These are phyloP conservation scores for Lasiurus borealis DNA, from an alignment of 2,113 vertebrate species.

Conservation along the genomic window DNA sequence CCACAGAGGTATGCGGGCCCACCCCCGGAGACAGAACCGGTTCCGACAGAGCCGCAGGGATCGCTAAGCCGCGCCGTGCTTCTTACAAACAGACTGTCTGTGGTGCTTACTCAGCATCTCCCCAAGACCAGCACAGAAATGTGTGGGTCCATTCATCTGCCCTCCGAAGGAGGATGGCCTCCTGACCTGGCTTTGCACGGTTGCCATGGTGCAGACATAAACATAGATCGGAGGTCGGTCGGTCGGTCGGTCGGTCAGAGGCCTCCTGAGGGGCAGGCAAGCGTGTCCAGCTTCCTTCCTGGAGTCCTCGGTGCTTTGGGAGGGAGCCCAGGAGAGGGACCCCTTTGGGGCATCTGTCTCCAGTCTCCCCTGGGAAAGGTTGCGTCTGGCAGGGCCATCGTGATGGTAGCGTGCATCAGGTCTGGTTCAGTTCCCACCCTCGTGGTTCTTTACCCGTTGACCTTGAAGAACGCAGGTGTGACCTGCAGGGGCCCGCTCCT, in stretches of 20 bases:
- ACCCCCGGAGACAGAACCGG: not conserved
- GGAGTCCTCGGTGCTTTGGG: too few relatives aligned
- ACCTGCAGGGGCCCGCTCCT: not conserved
- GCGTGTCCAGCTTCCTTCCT: too few relatives aligned
- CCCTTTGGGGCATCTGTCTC: not conserved
- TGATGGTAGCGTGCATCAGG: fast-evolving
- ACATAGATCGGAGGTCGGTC: not conserved
- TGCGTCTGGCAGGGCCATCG: not conserved
- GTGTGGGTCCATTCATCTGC: not conserved
- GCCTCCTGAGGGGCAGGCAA: too few relatives aligned
- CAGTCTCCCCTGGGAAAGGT: not conserved
- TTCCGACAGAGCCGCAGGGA: not conserved
- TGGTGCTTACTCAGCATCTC: not conserved
- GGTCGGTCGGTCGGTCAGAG: not conserved
- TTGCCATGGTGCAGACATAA: fast-evolving
- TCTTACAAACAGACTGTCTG: not conserved
- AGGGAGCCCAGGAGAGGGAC: not conserved
- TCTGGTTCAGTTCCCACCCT: not conserved
- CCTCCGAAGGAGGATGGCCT: not conserved
- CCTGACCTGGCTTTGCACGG: too few relatives aligned
- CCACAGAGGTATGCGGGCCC: constrained; percentile 93
- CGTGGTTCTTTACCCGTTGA: not conserved
- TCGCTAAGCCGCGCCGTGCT: too few relatives aligned
- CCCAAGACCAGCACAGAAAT: not conserved
- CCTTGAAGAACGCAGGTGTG: not conserved